A percentile compares a stretch with the other conserved stretches of the same genome.
These are phyloP conservation scores for Apocheima hispidaria DNA, from an alignment of 2,888 invertebrate species.

Conservation along the genomic window DNA sequence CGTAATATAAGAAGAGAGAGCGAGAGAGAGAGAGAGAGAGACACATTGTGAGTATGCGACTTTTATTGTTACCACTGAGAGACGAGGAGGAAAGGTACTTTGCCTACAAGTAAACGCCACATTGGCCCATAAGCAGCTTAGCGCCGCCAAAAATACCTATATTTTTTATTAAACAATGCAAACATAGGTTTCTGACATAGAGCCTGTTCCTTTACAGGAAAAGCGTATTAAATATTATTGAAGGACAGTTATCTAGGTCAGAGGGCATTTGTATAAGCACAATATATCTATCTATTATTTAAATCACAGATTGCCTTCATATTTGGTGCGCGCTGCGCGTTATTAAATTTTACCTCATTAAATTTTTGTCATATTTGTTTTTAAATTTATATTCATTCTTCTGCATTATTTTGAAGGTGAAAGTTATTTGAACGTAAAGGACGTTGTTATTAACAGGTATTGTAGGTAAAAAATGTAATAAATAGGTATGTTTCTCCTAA, in stretches of 20 bases:
- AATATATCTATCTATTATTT: background rate
- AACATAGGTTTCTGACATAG: too few relatives aligned
- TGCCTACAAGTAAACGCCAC: too few relatives aligned
- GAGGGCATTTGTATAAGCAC: background rate
- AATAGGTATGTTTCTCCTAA: background rate
- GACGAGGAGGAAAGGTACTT: too few relatives aligned
- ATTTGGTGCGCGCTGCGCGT: conserved; percentile 27
- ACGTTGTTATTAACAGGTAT: conserved; percentile 10
- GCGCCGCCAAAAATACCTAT: too few relatives aligned
- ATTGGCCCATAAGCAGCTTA: too few relatives aligned
- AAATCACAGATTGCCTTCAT: conserved; percentile 2
- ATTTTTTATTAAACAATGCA: too few relatives aligned
- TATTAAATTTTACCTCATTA: conserved; percentile 42
- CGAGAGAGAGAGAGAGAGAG: too few relatives aligned
- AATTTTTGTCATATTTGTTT: conserved; percentile 43
- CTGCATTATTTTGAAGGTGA: conserved; percentile 24
- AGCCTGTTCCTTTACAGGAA: too few relatives aligned
- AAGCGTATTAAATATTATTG: background rate
- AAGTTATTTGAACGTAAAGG: conserved; percentile 18
- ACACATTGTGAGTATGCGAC: too few relatives aligned
- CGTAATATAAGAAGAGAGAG: too few relatives aligned
- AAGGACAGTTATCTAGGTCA: background rate
- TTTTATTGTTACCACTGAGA: too few relatives aligned
- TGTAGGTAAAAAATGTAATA: background rate
- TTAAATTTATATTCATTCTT: conserved; percentile 33